Evolutionary conservation across 2,797 vertebrate species (phyloP).

Genomic region (Okamejei kenojei): DNA sequence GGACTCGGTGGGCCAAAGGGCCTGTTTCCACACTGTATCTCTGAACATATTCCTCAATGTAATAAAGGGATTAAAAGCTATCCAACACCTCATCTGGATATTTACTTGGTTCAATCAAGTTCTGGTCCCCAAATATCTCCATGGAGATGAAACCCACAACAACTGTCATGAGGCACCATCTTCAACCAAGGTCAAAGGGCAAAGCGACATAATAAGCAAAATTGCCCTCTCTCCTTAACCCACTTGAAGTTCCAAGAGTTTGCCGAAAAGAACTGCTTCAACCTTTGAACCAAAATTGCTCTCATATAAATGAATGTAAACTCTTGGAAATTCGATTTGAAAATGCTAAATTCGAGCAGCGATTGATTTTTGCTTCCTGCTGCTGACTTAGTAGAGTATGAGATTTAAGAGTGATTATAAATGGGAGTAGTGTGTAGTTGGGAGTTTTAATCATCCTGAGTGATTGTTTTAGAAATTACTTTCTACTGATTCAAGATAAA

Average conservation of each 20-base stretch:
- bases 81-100: neutral
- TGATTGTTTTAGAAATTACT: neutral
- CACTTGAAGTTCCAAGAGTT: neutral
- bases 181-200: neutral
- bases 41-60: too few relatives aligned
- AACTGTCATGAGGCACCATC: neutral
- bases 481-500: neutral
- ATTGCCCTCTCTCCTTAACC: neutral
- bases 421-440: neutral
- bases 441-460: neutral
- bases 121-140: neutral
- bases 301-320: neutral
- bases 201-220: neutral
- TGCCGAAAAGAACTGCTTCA: neutral
- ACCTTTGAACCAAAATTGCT: neutral
- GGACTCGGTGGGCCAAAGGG: too few relatives aligned
- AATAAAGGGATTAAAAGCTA: neutral
- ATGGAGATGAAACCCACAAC: neutral
- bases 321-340: neutral
- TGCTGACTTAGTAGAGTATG: neutral
- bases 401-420: neutral
- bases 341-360: neutral
- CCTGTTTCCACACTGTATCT: too few relatives aligned
- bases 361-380: neutral
- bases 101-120: neutral